Evolutionary conservation across 2,888 invertebrate genomes (phyloP), one percentile per base, ranked within the genome.

Genomic region (Andricus curvator): DNA sequence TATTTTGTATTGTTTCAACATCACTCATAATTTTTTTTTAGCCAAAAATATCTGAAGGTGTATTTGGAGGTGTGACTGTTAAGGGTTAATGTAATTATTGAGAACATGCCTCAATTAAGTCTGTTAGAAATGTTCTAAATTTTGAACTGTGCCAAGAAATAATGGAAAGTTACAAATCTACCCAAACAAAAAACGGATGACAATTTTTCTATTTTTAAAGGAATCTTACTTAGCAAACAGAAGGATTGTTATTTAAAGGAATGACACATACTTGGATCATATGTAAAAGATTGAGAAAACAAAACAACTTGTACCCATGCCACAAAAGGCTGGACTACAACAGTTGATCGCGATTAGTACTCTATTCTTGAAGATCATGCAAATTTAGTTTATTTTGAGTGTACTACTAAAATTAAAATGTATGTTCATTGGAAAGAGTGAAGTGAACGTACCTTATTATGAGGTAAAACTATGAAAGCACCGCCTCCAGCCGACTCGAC

Each of bases 401-500:
- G 62, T 15, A 62, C 5, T 2, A 62, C 1, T 25, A 62, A 62
- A 25, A 62, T 62, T 25, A 22, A 68, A 56, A 22, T 62, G 17
- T 20, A 60, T 29, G 44, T 20, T 76, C 17, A 64, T 0, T 25
- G 37, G 25, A 60, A 78, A 44, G 25, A 67, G 51, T 33, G 33
- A 44, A 60, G 22, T 25, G 33, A 67, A 87, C 91, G 91, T 92
- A 98, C 98, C 96, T 98, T 98, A 93, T 97, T 97, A 90, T 98
- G 96, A 85, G 98, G 98, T 89, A 98, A 94, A 84, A 98, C 98
- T 93, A 98, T 97, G 94, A 98, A 98, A 89, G 98, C 98, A 87
- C 98, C 98, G 88, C 98, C 98, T 82, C 98, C 98, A 80, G 98
- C 98, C 78, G 98, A 98, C 93, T 99, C 99, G 70, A 98, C 98